Percentiles rank a stretch among this genome's conserved stretches.
Conservation (phyloP, 1,140 invertebrate species). For the Trinorchestia longiramus region DNA sequence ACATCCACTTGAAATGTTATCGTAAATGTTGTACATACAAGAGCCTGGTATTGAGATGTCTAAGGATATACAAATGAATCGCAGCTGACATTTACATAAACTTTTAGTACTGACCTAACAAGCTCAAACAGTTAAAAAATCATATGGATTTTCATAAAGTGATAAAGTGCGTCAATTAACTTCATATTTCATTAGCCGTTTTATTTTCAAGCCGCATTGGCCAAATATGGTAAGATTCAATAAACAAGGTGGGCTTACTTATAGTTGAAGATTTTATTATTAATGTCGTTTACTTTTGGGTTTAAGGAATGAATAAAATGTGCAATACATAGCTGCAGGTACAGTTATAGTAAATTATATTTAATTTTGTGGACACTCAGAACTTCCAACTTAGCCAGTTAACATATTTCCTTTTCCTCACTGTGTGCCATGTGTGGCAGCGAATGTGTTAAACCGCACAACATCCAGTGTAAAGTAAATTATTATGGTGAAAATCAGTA, state of each 20-base stretch:
- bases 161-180: too few relatives aligned
- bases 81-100: too few relatives aligned
- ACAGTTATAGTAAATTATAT: background rate
- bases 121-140: too few relatives aligned
- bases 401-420: too few relatives aligned
- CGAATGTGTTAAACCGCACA: background rate
- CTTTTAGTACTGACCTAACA: too few relatives aligned
- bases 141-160: too few relatives aligned
- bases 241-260: background rate
- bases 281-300: background rate
- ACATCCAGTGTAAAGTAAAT: background rate
- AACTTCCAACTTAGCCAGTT: too few relatives aligned
- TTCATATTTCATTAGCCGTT: too few relatives aligned
- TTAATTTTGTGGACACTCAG: background rate
- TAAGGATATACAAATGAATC: background rate
- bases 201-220: too few relatives aligned
- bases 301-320: background rate
- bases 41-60: background rate
- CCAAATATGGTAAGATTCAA: too few relatives aligned
- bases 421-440: too few relatives aligned
- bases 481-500: background rate
- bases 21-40: background rate
- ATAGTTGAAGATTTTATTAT: background rate
- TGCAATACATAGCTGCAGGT: background rate
- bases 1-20: background rate